Evolutionary conservation across 2,113 vertebrate genomes (phyloP).

Genomic region (Serinus canaria): DNA sequence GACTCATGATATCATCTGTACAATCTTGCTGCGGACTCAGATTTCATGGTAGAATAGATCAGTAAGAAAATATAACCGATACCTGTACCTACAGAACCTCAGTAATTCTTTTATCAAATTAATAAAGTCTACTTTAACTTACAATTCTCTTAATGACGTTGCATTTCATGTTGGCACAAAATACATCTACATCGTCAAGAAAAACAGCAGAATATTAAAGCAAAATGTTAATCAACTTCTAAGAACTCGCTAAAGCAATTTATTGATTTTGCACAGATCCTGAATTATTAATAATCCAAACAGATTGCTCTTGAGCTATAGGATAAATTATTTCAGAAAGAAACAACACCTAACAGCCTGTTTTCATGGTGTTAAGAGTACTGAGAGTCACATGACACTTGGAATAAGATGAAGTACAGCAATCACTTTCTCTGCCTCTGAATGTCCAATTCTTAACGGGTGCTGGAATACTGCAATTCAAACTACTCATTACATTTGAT

Average conservation of each 20-base stretch:
- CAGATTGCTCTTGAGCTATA: not conserved
- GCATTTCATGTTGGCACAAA: not conserved
- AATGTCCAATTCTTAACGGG: not conserved
- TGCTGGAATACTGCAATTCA: not conserved
- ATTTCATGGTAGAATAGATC: not conserved
- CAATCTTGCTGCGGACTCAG: not conserved
- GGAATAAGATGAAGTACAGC: not conserved
- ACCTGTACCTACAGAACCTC: not conserved
- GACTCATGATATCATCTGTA: not conserved
- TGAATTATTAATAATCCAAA: not conserved
- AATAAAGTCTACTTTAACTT: not conserved
- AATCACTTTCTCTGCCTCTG: not conserved
- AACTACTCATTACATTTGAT: fast-evolving
- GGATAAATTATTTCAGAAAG: not conserved
- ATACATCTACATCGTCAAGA: not conserved
- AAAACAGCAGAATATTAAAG: not conserved
- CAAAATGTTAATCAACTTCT: not conserved
- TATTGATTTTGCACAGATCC: not conserved
- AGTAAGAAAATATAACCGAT: not conserved
- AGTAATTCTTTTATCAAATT: not conserved
- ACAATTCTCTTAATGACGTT: not conserved
- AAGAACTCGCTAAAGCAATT: not conserved
- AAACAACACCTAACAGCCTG: not conserved
- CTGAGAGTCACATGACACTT: fast-evolving
- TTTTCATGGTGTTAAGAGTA: not conserved